These are phyloP conservation scores for Pyxicephalus adspersus DNA, from an alignment of 2,113 vertebrate species.

Conservation along the genomic window DNA sequence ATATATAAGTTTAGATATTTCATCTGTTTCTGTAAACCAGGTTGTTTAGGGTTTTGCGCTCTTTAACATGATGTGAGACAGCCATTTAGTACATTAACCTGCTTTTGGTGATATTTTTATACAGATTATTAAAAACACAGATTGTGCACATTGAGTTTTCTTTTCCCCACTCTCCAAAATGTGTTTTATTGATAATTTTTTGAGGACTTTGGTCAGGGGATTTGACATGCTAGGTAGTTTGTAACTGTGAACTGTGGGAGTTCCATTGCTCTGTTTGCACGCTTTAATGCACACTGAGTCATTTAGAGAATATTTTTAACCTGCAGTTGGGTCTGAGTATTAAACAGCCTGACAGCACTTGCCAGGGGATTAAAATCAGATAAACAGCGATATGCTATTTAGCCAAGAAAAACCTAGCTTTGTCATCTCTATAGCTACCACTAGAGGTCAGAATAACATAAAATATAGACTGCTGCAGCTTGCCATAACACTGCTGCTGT, in stretches of 20 bases:
- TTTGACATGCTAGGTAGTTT: background rate
- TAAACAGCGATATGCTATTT: too few species aligned
- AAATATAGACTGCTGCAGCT: background rate
- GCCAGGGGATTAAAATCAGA: background rate
- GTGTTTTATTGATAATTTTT: background rate
- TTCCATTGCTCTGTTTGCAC: background rate
- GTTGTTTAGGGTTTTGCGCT: too few species aligned
- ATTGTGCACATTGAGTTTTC: background rate
- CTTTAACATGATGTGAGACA: too few species aligned
- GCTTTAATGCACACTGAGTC: too few species aligned
- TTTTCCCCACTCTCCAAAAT: background rate
- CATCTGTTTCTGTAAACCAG: too few species aligned
- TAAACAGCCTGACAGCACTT: background rate
- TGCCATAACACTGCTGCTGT: background rate
- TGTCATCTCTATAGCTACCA: background rate
- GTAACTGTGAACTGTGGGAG: background rate
- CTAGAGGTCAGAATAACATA: conserved; percentile 25
- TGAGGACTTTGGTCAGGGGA: background rate
- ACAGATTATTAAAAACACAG: background rate
- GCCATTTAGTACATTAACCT: background rate
- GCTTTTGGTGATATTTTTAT: background rate
- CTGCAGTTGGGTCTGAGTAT: background rate
- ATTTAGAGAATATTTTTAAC: background rate
- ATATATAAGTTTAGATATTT: too few species aligned
- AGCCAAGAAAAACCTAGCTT: too few species aligned